Conservation (phyloP, 1,140 invertebrate genomes). For the Drosophila gunungcola region DNA sequence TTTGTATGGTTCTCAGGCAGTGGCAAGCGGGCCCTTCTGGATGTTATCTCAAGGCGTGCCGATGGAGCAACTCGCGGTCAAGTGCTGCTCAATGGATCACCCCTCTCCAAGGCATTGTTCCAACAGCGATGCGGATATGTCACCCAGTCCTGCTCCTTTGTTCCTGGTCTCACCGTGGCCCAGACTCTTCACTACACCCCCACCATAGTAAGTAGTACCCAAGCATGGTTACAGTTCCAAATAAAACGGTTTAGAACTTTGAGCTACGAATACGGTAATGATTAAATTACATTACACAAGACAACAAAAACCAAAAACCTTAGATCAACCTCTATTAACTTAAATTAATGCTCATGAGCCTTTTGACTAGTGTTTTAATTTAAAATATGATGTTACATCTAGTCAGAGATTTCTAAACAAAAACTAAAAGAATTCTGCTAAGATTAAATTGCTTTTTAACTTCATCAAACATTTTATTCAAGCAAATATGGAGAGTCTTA, state of each 20-base stretch:
- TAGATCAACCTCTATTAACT: too few relatives aligned
- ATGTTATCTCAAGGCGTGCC: constrained; percentile 93
- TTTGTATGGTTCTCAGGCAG: constrained; percentile 87
- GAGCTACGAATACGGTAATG: too few relatives aligned
- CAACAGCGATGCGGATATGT: constrained; percentile 94
- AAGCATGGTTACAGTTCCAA: neutral
- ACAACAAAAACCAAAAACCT: too few relatives aligned
- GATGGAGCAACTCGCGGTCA: constrained; percentile 91
- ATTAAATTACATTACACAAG: too few relatives aligned
- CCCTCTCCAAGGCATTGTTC: constrained; percentile 92
- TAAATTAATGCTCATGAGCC: too few relatives aligned
- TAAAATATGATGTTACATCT: too few relatives aligned
- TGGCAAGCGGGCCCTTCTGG: constrained; percentile 94
- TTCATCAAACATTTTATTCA: neutral
- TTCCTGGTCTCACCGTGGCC: constrained; percentile 93
- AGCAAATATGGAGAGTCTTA: neutral
- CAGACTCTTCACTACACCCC: constrained; percentile 94
- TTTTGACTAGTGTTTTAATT: too few relatives aligned
- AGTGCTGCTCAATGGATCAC: constrained; percentile 93
- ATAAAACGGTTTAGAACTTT: too few relatives aligned
- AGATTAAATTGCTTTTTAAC: neutral
- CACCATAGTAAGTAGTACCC: constrained; percentile 87
- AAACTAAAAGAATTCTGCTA: neutral
- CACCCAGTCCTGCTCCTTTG: constrained; percentile 91
- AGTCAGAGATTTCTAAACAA: too few relatives aligned